phyloP scores from a whole-genome alignment of 2,113 vertebrate genomes.

The Phocoena phocoena region DNA sequence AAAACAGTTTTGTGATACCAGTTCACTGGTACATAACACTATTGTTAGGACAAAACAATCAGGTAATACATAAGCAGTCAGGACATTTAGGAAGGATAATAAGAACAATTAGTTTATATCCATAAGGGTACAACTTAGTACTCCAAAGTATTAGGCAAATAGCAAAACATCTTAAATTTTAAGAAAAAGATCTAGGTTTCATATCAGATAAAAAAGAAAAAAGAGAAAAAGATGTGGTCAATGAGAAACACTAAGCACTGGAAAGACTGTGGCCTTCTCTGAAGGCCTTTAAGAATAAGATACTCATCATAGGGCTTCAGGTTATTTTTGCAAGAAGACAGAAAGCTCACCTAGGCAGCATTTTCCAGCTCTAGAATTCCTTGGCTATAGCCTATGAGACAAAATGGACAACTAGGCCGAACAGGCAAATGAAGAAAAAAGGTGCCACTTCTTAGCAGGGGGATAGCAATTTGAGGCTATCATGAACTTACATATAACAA shows the following conservation, averaged over 20 bases:
- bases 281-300: background rate
- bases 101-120: background rate
- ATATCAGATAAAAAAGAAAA: background rate
- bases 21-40: background rate
- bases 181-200: background rate
- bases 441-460: background rate
- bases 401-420: background rate
- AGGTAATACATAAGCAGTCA: background rate
- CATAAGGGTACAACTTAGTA: background rate
- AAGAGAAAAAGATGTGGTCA: no score
- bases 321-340: background rate
- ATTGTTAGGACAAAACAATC: background rate
- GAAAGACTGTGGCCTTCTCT: background rate
- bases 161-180: background rate
- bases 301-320: background rate
- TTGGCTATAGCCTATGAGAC: background rate
- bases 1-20: background rate
- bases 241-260: fast-evolving
- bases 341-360: background rate
- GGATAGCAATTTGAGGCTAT: background rate
- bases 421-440: background rate
- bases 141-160: background rate
- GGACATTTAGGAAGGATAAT: background rate
- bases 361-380: background rate
- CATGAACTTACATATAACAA: background rate